Base-by-base conservation (phyloP, 2,888 invertebrate genomes). In the Ctena decussata region DNA sequence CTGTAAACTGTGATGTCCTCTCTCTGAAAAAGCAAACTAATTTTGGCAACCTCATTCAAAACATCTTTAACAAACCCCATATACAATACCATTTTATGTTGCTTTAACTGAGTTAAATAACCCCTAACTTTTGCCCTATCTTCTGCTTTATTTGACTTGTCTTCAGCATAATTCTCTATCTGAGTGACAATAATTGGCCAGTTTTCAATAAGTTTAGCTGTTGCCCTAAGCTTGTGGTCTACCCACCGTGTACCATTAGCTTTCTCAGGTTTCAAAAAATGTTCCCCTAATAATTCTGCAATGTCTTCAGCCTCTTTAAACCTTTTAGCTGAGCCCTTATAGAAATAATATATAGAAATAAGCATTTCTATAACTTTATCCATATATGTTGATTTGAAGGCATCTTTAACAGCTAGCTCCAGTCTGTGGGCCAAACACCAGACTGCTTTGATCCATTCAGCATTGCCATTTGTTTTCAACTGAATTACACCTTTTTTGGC, bases 171-270 rank as follows among this genome's bases (percentile, higher is more conserved):
- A 24, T 82, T 60, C 27, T 77, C 57, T 39, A 82, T 46, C 12
- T 82, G 77, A 15, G 65, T 53, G 12, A 82, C 41, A 24, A 82
- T 44, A 32, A 46, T 69, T 15, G 30, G 44, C 60, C 60, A 65
- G 41, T 69, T 77, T 12, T 37, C 39, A 24, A 60, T 37, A 3
- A 82, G 35, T n/a, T 77, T 82, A 8, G 60, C 24, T 0, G 65
- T 46, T 8, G 78, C 81, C 39, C 65, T 11, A 2, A 65, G 44
- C 27, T 71, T 76, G 44, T 82, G 74, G 44, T 86, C 81, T 1
- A 86, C 46, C 87, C 89, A 89, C n/a, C 83, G 35, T 6, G 86
- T 89, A 0, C 87, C 86, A 74, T 87, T 85, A 0, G 60, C 75
- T 37, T 80, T 75, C 32, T 69, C 82, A 18, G 86, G 87, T 46